Evolutionary conservation across 2,888 invertebrate species (phyloP), one percentile per base, ranked within the genome.

Genomic region (Perithous albicinctus): DNA sequence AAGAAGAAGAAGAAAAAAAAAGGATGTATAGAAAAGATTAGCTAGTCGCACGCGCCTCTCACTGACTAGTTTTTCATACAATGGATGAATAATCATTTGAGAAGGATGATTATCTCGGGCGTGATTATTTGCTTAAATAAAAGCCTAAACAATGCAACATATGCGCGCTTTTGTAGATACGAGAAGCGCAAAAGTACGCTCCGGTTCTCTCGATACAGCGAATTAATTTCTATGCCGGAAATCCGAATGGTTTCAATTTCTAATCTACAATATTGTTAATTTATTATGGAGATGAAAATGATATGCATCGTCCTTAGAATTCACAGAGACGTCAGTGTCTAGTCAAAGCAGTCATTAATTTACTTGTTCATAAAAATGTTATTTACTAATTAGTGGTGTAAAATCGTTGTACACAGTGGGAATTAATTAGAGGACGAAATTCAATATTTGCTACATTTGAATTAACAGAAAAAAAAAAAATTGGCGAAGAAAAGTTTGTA

Each of bases 151-250:
- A 56, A 70, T 70, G 41, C 23, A 5, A 35, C 38, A 26, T 69
- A 51, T 41, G 15, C 23, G 7, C 15, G 18, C 48, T 48, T 48
- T 67, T 32, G 2, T 4, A 41, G 5, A 70, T 23, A 20, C 6
- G 41, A 8, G 18, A 41, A 29, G 26, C 12, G 18, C 6, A 35
- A 7, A 15, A 12, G 0, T 38, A 10, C 41, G 38, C 10, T 63
- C 63, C 38, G 23, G 6, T 61, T 61, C n/a, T 26, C 70, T 66
- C 32, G 38, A 64, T 10, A 5, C 8, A 46, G 15, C 63, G 75
- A 64, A 32, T 67, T 76, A 59, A 76, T 76, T 67, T 67, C 56
- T 56, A 67, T 67, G 46, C 66, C 67, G 66, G 66, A 76, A 76
- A 32, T 76, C 32, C 59, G 46, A 59, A 35, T 43, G 29, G 43